Evolutionary conservation across 2,888 invertebrate species (phyloP), one percentile per base, ranked within the genome.

Genomic region (Eumerus sabulonum): DNA sequence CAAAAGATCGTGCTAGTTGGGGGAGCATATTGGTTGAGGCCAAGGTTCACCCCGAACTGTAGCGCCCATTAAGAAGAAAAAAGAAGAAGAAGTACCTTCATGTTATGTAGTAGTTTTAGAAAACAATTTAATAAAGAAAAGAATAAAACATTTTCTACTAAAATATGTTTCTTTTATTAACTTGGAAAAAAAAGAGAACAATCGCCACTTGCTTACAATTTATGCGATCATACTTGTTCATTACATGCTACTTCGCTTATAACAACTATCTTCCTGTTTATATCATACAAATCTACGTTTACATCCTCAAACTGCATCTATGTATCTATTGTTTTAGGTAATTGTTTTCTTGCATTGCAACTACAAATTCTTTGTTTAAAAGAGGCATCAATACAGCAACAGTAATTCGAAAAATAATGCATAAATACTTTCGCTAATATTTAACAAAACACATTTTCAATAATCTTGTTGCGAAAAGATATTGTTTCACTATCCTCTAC

Each of bases 161-260:
- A 14, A 54, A 51, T 35, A 63, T 44, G 4, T 40, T 16, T 57
- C 27, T 12, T 13, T 42, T 38, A 38, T 42, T 57, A 53, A 53
- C 54, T 47, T 77, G 57, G 66, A 77, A 27, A 73, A 77, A n/a
- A n/a, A n/a, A n/a, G n/a, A n/a, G n/a, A n/a, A 77, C 73, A 77
- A 57, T 51, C 56, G 47, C 62, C 62, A 38, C 53, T 77, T 62
- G 27, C 73, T 77, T 77, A 63, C 9, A 48, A 7, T 47, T 42
- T 47, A 62, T 48, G 48, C 47, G 47, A 56, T 71, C 62, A 62
- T 7, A 71, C 35, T 44, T 56, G 48, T 18, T 40, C 19, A 42
- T 48, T 62, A 18, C 11, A 42, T 18, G 54, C 62, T 71, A 71
- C 19, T 47, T 40, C 17, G 48, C 12, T 17, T 44, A 42, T 14